A percentile compares a stretch with the other conserved stretches of the same genome.
These are phyloP conservation scores for Eurystomus gularis DNA, from an alignment of 2,113 vertebrate species.

Conservation along the genomic window DNA sequence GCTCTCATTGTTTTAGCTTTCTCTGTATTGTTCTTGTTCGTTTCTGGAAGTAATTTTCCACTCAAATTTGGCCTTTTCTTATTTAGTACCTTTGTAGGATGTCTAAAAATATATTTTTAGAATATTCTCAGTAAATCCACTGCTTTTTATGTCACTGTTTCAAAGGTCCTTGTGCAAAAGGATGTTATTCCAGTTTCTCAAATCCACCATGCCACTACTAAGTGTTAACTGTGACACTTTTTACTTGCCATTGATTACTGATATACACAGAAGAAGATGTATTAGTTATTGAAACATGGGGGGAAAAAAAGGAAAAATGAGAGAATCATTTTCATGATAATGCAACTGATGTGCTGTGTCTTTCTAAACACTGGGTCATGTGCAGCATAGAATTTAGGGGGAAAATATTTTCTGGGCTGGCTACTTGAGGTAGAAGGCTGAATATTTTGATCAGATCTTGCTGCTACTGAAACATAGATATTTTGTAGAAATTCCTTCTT, in stretches of 20 bases:
- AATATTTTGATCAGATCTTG: neutral
- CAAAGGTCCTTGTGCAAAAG: neutral
- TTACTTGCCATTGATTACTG: neutral
- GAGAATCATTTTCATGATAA: neutral
- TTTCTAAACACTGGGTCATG: neutral
- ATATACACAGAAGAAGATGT: neutral
- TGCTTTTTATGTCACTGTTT: neutral
- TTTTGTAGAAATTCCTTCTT: neutral
- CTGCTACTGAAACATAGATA: neutral
- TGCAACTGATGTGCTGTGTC: neutral
- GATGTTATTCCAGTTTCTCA: neutral
- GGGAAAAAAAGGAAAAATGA: neutral
- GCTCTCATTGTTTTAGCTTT: constrained; percentile 5
- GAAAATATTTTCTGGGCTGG: neutral
- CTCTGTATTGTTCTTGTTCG: neutral
- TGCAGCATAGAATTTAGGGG: neutral
- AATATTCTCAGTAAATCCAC: neutral
- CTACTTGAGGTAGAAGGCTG: neutral
- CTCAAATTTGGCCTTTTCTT: neutral
- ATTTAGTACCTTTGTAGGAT: neutral
- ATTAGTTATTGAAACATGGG: neutral
- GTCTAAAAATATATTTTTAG: neutral
- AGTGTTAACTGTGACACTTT: neutral
- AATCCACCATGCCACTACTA: neutral
- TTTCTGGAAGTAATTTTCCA: constrained; percentile 2